Percentiles rank a stretch among this genome's conserved stretches.
phyloP scores from a whole-genome alignment of 2,888 invertebrate species.

The Oithona nana region DNA sequence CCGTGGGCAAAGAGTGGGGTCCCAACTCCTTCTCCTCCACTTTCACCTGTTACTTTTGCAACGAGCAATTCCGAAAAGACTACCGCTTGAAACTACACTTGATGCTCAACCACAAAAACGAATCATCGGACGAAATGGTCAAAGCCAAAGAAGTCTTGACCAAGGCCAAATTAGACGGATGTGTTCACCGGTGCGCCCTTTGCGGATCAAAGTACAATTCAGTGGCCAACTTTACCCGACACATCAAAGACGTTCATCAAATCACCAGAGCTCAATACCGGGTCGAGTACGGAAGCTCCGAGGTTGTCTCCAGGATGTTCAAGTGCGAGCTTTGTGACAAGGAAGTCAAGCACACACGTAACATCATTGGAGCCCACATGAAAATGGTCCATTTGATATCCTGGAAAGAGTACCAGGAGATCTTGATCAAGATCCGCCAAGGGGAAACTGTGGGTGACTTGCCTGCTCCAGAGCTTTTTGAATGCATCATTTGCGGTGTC shows the following conservation, averaged over 20 bases:
- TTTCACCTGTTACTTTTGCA: slow-evolving; percentile 16
- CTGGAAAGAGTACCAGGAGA: slow-evolving; percentile 17
- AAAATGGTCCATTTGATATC: slow-evolving; percentile 17
- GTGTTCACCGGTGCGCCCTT: slow-evolving; percentile 11
- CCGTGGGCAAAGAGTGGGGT: slow-evolving; percentile 5
- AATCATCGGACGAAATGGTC: slow-evolving; percentile 2
- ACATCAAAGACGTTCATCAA: slow-evolving; percentile 13
- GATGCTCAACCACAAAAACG: slow-evolving; percentile 9
- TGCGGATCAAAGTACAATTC: slow-evolving; percentile 8
- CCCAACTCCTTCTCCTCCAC: slow-evolving; percentile 7
- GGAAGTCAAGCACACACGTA: slow-evolving; percentile 10
- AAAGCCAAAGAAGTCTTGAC: slow-evolving; percentile 14
- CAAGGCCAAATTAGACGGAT: slow-evolving; percentile 7
- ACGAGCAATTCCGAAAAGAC: slow-evolving; percentile 14
- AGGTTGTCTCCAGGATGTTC: slow-evolving; percentile 3
- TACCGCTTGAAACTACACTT: slow-evolving; percentile 11
- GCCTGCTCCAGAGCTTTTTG: slow-evolving; percentile 10
- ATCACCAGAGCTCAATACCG: slow-evolving; percentile 4
- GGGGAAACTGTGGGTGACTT: slow-evolving; percentile 3
- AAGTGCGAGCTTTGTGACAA: slow-evolving; percentile 16
- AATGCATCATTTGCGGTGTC: slow-evolving; percentile 13
- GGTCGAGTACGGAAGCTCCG: slow-evolving; percentile 13
- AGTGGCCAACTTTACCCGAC: slow-evolving; percentile 9
- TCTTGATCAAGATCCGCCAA: slow-evolving; percentile 4
- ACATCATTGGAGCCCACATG: slow-evolving; percentile 17